These are phyloP conservation scores for Kryptolebias ocellatus DNA, from an alignment of 2,797 vertebrate genomes.

Conservation along the genomic window DNA sequence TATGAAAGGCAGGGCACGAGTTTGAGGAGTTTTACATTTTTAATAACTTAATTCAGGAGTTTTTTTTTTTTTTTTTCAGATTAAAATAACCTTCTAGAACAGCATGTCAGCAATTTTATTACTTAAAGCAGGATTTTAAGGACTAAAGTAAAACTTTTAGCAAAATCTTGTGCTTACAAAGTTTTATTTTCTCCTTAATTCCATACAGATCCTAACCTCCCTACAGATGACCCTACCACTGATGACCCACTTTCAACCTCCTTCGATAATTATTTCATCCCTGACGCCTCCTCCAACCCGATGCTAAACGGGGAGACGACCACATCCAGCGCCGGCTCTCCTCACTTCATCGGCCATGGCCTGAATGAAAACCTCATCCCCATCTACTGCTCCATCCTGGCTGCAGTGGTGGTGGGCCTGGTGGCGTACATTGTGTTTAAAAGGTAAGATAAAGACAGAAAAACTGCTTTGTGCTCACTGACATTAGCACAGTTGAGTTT, in stretches of 20 bases:
- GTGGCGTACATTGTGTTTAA: conserved; percentile 95
- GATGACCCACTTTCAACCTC: conserved; percentile 47
- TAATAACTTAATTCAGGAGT: too few relatives aligned
- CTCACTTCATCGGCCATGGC: conserved; percentile 84
- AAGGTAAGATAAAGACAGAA: conserved; percentile 80
- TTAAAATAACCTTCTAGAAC: too few relatives aligned
- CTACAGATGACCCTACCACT: conserved; percentile 43
- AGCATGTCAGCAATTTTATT: not conserved
- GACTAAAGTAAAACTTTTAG: too few relatives aligned
- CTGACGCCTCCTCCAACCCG: conserved; percentile 60
- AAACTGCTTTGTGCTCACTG: conserved; percentile 20
- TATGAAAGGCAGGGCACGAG: too few relatives aligned
- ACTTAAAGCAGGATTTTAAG: too few relatives aligned
- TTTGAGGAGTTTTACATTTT: too few relatives aligned
- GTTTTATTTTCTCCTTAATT: conserved; percentile 5
- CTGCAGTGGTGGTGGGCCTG: conserved; percentile 91
- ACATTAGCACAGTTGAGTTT: conserved; percentile 28
- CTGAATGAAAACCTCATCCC: conserved; percentile 94
- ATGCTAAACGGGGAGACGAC: conserved; percentile 77
- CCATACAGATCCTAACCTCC: conserved; percentile 72
- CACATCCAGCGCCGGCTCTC: conserved; percentile 86
- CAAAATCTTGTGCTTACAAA: too few relatives aligned
- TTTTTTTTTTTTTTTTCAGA: too few relatives aligned
- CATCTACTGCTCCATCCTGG: conserved; percentile 97
- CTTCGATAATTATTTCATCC: conserved; percentile 53